Base-by-base conservation (phyloP, 2,113 vertebrate genomes). In the Lampris megalopsis region DNA sequence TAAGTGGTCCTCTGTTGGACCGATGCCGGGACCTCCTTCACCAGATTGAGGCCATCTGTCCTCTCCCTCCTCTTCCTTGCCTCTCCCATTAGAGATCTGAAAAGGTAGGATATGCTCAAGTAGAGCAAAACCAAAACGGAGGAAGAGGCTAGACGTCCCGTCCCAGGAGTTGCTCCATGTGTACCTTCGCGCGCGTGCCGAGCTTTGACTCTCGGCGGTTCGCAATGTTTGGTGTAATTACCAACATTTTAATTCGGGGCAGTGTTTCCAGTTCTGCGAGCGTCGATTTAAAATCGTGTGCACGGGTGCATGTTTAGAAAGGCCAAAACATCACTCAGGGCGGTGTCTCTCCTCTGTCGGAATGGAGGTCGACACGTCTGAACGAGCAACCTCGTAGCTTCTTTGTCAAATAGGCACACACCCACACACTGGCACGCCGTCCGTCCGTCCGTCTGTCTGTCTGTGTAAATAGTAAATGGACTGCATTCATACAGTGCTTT, bases 31-130 rank as follows among this genome's bases (percentile, higher is more conserved):
- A 67, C 76, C 75, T 73, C 73, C 76, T 43, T 68, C 76, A 85
- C 73, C 88, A 87, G 85, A 86, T 85, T 89, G 85, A 86, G 84
- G 75, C 86, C 89, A 91, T 91, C 89, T 92, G 89, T 87, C 75
- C 77, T 61, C 62, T 6, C 36, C 53, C 49, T 71, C 52, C 41
- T 11, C 36, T 5, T 75, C 52, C 57, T 67, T 70, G 74, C 73
- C 75, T 66, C 56, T 72, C 13, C 40, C 63, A n/a, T 59, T 72
- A 1, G 5, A 73, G 73, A 69, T 71, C 70, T 73, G 68, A 58
- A 40, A 81, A 84, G 78, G 78, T 71, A 64, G 64, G 57, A 83
- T 57, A 65, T 50, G 35, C 68, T 71, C 56, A 62, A 79, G 66
- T 75, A 71, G 65, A 83, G 72, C 81, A 61, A 69, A 53, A 43